Conservation (phyloP, 2,888 invertebrate species). For the Embidobia sp. region DNA sequence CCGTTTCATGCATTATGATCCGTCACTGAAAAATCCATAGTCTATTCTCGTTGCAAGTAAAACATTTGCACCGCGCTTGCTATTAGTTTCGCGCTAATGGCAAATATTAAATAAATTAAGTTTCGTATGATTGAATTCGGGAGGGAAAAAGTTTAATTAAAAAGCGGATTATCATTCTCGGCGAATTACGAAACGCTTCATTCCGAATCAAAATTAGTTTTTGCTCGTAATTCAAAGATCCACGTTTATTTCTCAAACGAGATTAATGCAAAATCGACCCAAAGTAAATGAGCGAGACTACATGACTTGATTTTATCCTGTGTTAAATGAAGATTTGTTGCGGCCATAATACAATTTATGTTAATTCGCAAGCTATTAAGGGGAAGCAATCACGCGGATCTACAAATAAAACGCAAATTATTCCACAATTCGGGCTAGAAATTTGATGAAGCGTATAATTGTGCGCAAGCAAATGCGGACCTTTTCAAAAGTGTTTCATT, state of each 20-base stretch:
- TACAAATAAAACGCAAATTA: slow-evolving; percentile 11
- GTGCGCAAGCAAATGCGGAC: slow-evolving; percentile 8
- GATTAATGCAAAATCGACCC: no score
- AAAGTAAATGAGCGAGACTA: no score
- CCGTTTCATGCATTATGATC: not conserved
- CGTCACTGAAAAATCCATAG: slow-evolving; percentile 22
- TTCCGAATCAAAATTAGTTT: no score
- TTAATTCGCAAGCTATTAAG: slow-evolving; percentile 11
- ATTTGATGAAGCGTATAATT: slow-evolving; percentile 26
- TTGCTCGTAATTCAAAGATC: no score
- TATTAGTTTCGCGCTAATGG: no score
- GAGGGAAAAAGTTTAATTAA: no score
- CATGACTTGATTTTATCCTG: slow-evolving; percentile 1
- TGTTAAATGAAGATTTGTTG: slow-evolving; percentile 6
- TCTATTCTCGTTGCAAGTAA: slow-evolving; percentile 10
- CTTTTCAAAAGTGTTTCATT: no score
- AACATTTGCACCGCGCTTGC: not conserved
- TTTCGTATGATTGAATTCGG: no score
- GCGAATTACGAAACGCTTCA: no score
- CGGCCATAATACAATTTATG: not conserved
- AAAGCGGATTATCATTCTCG: no score
- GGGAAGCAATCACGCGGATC: slow-evolving; percentile 7
- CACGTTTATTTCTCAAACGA: not conserved
- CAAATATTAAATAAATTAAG: not conserved
- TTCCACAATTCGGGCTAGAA: slow-evolving; percentile 23